Percentiles rank a stretch among this genome's conserved stretches.
phyloP scores from a whole-genome alignment of 2,113 vertebrate genomes.

The Petrocephalus microphthalmus region DNA sequence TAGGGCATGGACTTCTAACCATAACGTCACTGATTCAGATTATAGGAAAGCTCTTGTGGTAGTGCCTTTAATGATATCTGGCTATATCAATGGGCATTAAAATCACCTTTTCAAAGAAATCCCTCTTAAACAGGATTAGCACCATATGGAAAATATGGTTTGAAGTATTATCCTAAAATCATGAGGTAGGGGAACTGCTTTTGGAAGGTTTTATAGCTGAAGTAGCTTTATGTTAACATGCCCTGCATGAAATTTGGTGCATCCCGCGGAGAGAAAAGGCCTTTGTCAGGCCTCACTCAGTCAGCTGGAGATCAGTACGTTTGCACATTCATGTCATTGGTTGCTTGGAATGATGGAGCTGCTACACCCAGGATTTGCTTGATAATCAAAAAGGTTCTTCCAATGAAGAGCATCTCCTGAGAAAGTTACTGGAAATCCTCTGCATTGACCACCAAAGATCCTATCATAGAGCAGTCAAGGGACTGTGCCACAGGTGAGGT shows the following conservation, averaged over 20 bases:
- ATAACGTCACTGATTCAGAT: neutral
- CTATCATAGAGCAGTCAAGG: neutral
- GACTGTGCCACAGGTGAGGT: neutral
- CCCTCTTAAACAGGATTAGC: neutral
- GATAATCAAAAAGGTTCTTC: neutral
- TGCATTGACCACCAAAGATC: neutral
- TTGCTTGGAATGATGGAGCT: neutral
- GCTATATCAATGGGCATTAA: neutral
- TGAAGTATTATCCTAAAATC: neutral
- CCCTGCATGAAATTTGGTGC: neutral
- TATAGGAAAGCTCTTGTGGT: neutral
- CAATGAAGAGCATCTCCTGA: neutral
- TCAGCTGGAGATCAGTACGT: neutral
- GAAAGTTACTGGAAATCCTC: neutral
- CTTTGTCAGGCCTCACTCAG: neutral
- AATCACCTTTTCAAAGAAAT: neutral
- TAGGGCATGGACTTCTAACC: neutral
- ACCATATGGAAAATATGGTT: neutral
- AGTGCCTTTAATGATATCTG: neutral
- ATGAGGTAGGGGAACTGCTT: neutral
- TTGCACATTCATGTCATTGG: neutral
- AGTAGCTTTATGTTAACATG: neutral
- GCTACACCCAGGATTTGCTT: neutral
- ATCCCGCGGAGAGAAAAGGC: neutral
- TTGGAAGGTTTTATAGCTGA: neutral